phyloP scores from a whole-genome alignment of 1,140 invertebrate genomes.

The Mercenaria mercenaria region DNA sequence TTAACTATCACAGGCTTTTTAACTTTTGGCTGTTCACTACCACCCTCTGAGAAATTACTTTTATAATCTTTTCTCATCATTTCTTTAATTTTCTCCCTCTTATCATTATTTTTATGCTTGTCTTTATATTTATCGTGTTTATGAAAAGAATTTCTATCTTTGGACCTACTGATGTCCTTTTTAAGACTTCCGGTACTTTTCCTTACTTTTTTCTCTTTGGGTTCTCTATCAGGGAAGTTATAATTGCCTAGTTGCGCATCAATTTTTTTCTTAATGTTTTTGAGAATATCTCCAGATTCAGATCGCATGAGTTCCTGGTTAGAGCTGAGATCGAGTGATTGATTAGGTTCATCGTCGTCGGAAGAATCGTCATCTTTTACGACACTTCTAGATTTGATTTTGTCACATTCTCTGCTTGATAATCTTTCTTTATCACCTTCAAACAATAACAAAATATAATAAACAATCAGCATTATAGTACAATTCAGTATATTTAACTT shows the following conservation, averaged over 20 bases:
- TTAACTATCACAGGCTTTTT: conserved; percentile 25
- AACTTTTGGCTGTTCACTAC: background rate
- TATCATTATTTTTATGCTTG: conserved; percentile 8
- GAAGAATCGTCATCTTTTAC: conserved; percentile 51
- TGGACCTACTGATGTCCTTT: background rate
- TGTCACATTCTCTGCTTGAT: conserved; percentile 14
- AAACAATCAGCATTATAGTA: background rate
- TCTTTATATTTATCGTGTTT: conserved; percentile 7
- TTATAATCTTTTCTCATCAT: conserved; percentile 59
- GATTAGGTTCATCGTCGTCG: conserved; percentile 29
- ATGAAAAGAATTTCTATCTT: background rate
- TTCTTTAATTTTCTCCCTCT: conserved; percentile 44
- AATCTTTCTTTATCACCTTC: conserved; percentile 44
- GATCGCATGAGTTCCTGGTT: conserved; percentile 13
- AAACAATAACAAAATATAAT: conserved; percentile 19
- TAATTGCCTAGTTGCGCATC: conserved; percentile 55
- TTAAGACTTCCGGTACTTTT: background rate
- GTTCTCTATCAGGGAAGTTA: conserved; percentile 43
- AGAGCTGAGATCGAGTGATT: conserved; percentile 38
- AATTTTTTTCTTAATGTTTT: conserved; percentile 62
- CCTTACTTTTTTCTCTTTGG: conserved; percentile 26
- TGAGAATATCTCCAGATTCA: conserved; percentile 26
- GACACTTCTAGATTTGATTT: conserved; percentile 53
- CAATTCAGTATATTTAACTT: background rate
- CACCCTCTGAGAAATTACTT: conserved; percentile 35